Evolutionary conservation across 2,113 vertebrate species (phyloP), one percentile per base, ranked within the genome.

Genomic region (Cyphotilapia sp.): DNA sequence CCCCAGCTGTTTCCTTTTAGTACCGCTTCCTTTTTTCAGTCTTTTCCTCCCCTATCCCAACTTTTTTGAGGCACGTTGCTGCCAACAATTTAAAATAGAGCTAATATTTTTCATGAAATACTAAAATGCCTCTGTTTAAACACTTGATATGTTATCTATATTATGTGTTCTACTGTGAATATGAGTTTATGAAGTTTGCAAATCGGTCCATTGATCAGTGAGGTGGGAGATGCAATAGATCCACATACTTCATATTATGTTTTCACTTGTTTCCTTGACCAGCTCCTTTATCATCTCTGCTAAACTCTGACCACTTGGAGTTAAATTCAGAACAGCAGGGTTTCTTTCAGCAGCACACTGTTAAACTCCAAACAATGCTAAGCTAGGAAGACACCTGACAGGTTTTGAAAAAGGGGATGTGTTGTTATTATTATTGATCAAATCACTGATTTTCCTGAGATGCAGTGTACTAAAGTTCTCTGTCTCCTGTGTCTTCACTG

Each of bases 301-400:
- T 63, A 35, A 35, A 63, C 59, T 63, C 59, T 63, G 59, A 63
- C 59, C 59, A 35, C 31, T 35, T 63, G 31, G 59, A 63, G 59
- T 35, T 63, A 63, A 63, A 63, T 85, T 89, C 89, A 92, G 87
- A 61, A 19, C 57, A 61, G 16, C 29, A 61, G 57, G 92, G 80
- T 74, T 78, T 61, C 83, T 87, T 91, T 90, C 81, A 93, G 54
- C 57, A 87, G 61, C 59, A 85, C 83, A 81, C 83, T 78, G 78
- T 93, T 83, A 85, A 71, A 88, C 86, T 89, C 85, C 85, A 49
- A 56, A 93, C 54, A 3, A 29, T 88, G 66, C 86, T 80, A 82
- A 61, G 71, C 12, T 45, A 69, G 66, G n/a, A 69, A 49, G 10
- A 80, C 14, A 29, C 8, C 45, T 71, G 40, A 45, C 5, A 45